Evolutionary conservation across 2,888 invertebrate species (phyloP), one percentile per base, ranked within the genome.

Genomic region (Scelioninae gen. 2): DNA sequence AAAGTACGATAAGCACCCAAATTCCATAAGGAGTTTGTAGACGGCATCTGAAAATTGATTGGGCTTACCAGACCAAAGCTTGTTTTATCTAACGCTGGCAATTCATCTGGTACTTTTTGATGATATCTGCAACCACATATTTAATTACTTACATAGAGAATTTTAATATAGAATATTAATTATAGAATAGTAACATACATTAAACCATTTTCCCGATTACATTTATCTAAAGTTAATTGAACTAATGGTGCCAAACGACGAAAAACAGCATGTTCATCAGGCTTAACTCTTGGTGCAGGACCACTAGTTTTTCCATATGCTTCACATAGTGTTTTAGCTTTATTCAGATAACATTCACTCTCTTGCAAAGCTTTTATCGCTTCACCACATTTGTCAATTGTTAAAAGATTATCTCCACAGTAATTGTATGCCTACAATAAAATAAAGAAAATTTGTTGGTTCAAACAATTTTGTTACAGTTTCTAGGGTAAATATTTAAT

Each of bases 301-400:
- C 91, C 90, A 78, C 90, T 88, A 1, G 87, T 86, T 63, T 87
- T 86, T 0, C 88, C 85, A 80, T 91, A 91, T 64, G 89, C 89
- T 78, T 88, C 87, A 77, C 90, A 90, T 13, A 88, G 81, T 28
- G 82, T 81, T 77, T 86, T 86, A 13, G 90, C 88, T 76, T 87
- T 87, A 43, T 86, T 85, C 78, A 89, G 87, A 78, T 85, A 89
- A 83, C 74, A 67, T 65, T 83, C 81, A 77, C 90, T 89, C 81
- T 91, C 90, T 77, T 88, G 88, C 39, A 91, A 84, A 28, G 90
- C 88, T 77, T 88, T 84, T 63, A 91, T 89, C 2, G 90, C 91
- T 75, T 90, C 90, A 7, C 91, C 91, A 83, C 91, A 90, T 80
- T 91, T 90, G 80, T 91, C 91, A 80, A 89, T 88, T 3, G 88